Percentiles rank a stretch among this genome's conserved stretches.
Conservation (phyloP, 2,113 vertebrate genomes). For the Furnarius figulus region DNA sequence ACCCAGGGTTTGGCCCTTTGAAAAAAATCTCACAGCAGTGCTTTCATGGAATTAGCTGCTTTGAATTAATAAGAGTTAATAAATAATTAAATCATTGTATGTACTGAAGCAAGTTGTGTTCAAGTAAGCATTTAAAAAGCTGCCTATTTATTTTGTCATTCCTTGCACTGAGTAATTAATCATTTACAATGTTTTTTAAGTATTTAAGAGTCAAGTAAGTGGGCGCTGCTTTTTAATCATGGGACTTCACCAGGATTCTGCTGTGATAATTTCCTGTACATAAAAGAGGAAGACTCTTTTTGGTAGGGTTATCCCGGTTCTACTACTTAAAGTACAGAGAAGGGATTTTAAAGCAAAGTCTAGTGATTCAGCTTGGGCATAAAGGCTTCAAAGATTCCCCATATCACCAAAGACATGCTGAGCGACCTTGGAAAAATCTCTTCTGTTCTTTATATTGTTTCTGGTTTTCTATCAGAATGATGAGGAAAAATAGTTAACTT, state of each 20-base stretch:
- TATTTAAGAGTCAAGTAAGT: constrained; percentile 43
- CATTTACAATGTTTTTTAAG: constrained; percentile 59
- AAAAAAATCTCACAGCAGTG: not conserved
- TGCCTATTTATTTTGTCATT: constrained; percentile 41
- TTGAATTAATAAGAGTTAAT: constrained; percentile 54
- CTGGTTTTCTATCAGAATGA: not conserved
- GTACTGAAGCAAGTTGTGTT: constrained; percentile 30
- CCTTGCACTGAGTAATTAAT: constrained; percentile 47
- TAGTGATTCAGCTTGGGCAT: not conserved
- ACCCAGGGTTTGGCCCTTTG: not conserved
- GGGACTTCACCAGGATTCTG: not conserved
- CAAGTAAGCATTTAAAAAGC: constrained; percentile 44
- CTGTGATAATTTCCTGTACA: not conserved
- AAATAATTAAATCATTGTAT: constrained; percentile 52
- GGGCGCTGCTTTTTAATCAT: constrained; percentile 1
- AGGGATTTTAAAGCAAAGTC: not conserved
- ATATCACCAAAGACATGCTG: not conserved
- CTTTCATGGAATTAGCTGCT: constrained; percentile 42
- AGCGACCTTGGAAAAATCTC: constrained; percentile 31
- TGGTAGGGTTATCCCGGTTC: not conserved
- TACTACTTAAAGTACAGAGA: not conserved
- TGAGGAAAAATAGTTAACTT: constrained; percentile 9
- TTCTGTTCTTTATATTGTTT: not conserved
- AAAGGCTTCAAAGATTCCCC: not conserved
- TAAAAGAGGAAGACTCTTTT: not conserved